Percentiles rank a stretch among this genome's conserved stretches.
Evolutionary conservation across 1,140 invertebrate species (phyloP).

Genomic region (Antheraea pernyi): DNA sequence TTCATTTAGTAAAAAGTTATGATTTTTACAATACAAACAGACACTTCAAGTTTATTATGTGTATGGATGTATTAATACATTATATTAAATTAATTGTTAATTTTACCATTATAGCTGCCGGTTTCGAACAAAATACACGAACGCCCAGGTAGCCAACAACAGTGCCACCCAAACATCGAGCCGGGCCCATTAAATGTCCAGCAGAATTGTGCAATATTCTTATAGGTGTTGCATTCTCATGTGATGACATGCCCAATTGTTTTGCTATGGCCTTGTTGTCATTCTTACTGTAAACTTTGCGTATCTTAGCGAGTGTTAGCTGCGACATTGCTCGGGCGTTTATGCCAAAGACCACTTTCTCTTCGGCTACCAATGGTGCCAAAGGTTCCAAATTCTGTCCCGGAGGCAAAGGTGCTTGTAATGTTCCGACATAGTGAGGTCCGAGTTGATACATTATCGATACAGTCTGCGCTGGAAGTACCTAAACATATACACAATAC

Average conservation of each 20-base stretch:
- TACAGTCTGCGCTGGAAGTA: constrained; percentile 86
- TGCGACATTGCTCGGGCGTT: constrained; percentile 97
- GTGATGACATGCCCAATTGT: constrained; percentile 97
- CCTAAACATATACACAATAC: constrained; percentile 44
- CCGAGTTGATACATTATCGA: constrained; percentile 93
- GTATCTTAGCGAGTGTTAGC: constrained; percentile 96
- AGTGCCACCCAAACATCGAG: constrained; percentile 95
- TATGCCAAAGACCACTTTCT: constrained; percentile 96
- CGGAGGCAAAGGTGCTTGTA: constrained; percentile 88
- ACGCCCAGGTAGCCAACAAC: constrained; percentile 98
- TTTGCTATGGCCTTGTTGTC: constrained; percentile 99
- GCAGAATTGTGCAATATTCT: constrained; percentile 96
- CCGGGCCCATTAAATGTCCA: constrained; percentile 95
- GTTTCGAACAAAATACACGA: constrained; percentile 95
- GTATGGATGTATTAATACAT: too few species aligned
- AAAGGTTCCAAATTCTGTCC: constrained; percentile 84
- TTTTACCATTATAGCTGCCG: constrained; percentile 93
- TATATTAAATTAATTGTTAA: too few species aligned
- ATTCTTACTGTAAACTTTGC: constrained; percentile 96
- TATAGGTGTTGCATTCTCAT: constrained; percentile 99
- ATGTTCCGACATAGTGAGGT: constrained; percentile 92
- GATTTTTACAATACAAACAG: too few species aligned
- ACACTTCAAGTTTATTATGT: too few species aligned
- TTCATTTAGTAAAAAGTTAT: too few species aligned
- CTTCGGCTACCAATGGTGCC: constrained; percentile 90